Evolutionary conservation across 1,140 invertebrate species (phyloP).

Genomic region (Drosophila athabasca): DNA sequence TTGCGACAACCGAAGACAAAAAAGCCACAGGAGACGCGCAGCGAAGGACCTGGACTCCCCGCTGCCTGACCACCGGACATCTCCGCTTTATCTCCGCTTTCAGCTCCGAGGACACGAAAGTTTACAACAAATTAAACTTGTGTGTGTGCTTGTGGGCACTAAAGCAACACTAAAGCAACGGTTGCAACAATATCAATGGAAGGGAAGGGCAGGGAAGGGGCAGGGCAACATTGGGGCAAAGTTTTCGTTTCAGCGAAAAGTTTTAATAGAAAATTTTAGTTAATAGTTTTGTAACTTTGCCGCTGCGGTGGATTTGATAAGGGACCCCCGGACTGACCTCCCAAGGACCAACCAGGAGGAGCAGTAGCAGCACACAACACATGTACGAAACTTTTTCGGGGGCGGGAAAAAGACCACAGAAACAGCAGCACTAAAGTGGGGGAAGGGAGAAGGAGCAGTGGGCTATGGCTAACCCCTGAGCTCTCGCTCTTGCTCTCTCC

Average conservation of each 20-base stretch:
- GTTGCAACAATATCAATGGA: constrained; percentile 15
- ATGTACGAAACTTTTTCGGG: constrained; percentile 62
- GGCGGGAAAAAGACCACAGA: constrained; percentile 36
- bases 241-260: constrained; percentile 57
- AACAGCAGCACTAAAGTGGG: constrained; percentile 21
- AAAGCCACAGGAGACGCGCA: constrained; percentile 38
- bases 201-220: constrained; percentile 1
- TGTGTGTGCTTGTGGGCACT: constrained; percentile 57
- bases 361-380: constrained; percentile 34
- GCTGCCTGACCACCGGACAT: constrained; percentile 12
- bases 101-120: constrained; percentile 60
- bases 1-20: constrained; percentile 42
- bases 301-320: constrained; percentile 76
- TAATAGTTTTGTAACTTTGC: constrained; percentile 75
- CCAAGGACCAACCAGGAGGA: background rate
- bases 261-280: constrained; percentile 81
- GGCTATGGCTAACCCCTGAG: no score
- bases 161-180: constrained; percentile 17
- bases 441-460: background rate
- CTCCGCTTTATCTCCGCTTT: constrained; percentile 45
- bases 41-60: constrained; percentile 16
- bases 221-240: constrained; percentile 45
- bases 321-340: constrained; percentile 60
- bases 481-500: no score
- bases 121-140: constrained; percentile 79